Base-by-base conservation (phyloP, 2,888 invertebrate genomes). In the Drosophila robusta region DNA sequence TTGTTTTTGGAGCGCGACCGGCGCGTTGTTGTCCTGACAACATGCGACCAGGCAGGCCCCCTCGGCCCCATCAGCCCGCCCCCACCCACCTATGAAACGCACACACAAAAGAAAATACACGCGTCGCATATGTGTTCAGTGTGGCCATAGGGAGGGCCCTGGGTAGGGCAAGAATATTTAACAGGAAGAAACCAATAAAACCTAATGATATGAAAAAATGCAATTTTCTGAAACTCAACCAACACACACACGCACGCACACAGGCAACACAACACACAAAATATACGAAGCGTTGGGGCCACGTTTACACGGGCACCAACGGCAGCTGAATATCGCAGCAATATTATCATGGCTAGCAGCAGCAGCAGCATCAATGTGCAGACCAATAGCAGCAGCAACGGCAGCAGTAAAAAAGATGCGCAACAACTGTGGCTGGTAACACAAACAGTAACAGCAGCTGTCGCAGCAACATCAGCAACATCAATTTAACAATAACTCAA, bases 151-250 rank as follows among this genome's bases (percentile, higher is more conserved):
- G n/a, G n/a, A 24, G n/a, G 34, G 12, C 44, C 12, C 29, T 9
- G 4, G 34, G 39, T n/a, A 47, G 58, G 74, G 74, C 62, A 75
- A 57, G 70, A 79, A 86, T 87, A 89, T 86, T 86, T 86, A 90
- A 89, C 90, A 90, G 90, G 90, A 90, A 90, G 90, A 90, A 89
- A 88, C 91, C 90, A 90, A 90, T 90, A 90, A 90, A 90, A 90
- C 91, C 90, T 90, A 90, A 90, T 91, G 90, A 90, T 90, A 91
- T 90, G 90, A 90, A 90, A 91, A 89, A 89, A 89, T 89, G 87
- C 90, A 90, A 90, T 89, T 89, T 90, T 87, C 86, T 87, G 78
- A 84, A 84, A 80, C 78, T 83, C 79, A 74, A 74, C 36, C 68
- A 78, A 80, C 50, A 68, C 61, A 60, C 36, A 45, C 14, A n/a